Conservation (phyloP, 1,140 invertebrate genomes). For the Euwallacea fornicatus region DNA sequence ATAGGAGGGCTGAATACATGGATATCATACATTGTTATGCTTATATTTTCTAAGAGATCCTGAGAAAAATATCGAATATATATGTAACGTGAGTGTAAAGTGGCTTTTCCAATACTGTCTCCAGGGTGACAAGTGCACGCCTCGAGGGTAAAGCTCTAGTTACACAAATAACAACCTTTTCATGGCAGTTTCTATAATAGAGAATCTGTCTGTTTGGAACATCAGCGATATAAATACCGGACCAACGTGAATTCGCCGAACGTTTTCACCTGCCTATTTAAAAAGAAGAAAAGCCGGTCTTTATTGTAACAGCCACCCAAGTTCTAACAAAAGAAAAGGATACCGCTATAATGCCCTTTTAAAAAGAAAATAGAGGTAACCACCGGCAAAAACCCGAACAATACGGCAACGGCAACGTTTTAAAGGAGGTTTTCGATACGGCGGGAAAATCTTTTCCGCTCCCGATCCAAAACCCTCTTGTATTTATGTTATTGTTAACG, state of each 20-base stretch:
- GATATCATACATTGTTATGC: no score
- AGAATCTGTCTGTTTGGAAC: background rate
- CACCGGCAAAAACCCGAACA: constrained; percentile 30
- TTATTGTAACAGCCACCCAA: constrained; percentile 20
- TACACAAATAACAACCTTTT: constrained; percentile 11
- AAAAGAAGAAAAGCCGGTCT: constrained; percentile 9
- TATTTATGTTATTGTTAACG: constrained; percentile 35
- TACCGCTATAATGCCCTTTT: constrained; percentile 33
- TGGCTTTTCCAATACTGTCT: background rate
- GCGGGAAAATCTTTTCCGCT: constrained; percentile 31
- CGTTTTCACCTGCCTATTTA: background rate
- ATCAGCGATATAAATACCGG: no score
- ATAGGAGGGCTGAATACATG: no score
- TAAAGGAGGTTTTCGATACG: constrained; percentile 30
- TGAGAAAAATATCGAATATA: background rate
- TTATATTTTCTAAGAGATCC: no score
- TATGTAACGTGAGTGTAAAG: constrained; percentile 12
- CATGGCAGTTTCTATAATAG: background rate
- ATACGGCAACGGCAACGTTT: constrained; percentile 24
- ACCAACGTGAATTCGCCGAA: no score
- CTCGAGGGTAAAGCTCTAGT: background rate
- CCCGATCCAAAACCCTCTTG: constrained; percentile 31
- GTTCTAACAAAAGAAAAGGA: constrained; percentile 28
- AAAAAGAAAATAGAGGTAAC: constrained; percentile 37
- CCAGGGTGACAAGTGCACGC: background rate